Evolutionary conservation across 2,113 vertebrate genomes (phyloP).

Genomic region (Machaerirhynchus nigripectus): DNA sequence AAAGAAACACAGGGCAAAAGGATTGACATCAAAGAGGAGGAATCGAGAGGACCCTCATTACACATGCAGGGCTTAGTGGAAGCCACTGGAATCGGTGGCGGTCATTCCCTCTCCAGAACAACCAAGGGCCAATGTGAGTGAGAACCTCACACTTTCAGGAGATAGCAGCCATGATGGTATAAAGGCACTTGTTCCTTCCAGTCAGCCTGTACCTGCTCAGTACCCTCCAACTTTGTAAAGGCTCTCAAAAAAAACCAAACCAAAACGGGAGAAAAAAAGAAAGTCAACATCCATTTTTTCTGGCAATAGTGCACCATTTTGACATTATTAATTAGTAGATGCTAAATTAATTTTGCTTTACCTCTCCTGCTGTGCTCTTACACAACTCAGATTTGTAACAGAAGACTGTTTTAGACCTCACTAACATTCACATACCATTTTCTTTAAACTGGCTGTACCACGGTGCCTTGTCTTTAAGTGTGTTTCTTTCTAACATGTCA

Average conservation of each 20-base stretch:
- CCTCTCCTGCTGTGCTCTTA: not conserved
- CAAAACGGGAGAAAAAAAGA: fast-evolving
- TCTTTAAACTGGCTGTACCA: not conserved
- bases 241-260: not conserved
- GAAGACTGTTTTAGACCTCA: not conserved
- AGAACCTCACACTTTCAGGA: not conserved
- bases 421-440: not conserved
- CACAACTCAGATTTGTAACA: not conserved
- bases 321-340: not conserved
- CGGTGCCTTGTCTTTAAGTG: not conserved
- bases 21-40: not conserved
- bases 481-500: not conserved
- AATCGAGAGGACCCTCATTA: not conserved
- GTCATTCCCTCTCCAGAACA: not conserved
- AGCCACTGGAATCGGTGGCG: not conserved
- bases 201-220: not conserved
- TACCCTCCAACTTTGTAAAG: not conserved
- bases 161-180: fast-evolving
- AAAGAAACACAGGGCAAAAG: not conserved
- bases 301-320: fast-evolving
- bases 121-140: not conserved
- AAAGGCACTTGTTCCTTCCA: not conserved
- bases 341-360: not conserved
- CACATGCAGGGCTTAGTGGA: fast-evolving
- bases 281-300: not conserved